Evolutionary conservation across 2,797 vertebrate genomes (phyloP).

Genomic region (Iguana delicatissima): DNA sequence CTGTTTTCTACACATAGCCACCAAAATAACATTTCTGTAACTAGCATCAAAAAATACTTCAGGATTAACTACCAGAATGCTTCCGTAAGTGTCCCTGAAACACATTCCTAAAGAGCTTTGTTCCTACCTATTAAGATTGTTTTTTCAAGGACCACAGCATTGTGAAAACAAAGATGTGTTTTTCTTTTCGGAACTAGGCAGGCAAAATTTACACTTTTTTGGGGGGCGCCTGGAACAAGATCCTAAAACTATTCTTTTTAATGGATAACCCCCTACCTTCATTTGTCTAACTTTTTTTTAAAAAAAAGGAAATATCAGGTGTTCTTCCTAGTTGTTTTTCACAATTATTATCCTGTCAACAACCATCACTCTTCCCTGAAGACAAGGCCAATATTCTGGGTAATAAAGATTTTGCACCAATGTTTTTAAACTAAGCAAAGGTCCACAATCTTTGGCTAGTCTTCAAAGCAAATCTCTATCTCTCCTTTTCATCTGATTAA

Average conservation of each 20-base stretch:
- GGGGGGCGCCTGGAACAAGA: background rate
- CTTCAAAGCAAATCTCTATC: background rate
- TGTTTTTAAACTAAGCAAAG: background rate
- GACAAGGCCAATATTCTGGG: background rate
- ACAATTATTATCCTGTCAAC: background rate
- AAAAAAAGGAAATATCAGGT: too few relatives aligned
- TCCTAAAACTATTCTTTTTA: background rate
- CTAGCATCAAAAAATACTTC: background rate
- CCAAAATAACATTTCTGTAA: constrained; percentile 12
- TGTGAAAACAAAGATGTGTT: background rate
- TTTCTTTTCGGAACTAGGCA: background rate
- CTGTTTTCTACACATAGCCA: background rate
- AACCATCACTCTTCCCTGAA: background rate
- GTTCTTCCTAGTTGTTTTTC: background rate
- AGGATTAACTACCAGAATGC: background rate
- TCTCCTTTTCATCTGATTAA: too few relatives aligned
- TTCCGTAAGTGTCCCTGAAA: background rate
- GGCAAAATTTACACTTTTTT: background rate
- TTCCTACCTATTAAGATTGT: background rate
- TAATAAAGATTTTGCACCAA: background rate
- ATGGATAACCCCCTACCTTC: too few relatives aligned
- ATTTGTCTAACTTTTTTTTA: background rate
- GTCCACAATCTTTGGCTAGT: background rate
- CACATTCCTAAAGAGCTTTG: background rate
- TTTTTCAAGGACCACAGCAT: too few relatives aligned